Conservation (phyloP, 2,797 vertebrate species). For the Ptychobarbus kaznakovi region DNA sequence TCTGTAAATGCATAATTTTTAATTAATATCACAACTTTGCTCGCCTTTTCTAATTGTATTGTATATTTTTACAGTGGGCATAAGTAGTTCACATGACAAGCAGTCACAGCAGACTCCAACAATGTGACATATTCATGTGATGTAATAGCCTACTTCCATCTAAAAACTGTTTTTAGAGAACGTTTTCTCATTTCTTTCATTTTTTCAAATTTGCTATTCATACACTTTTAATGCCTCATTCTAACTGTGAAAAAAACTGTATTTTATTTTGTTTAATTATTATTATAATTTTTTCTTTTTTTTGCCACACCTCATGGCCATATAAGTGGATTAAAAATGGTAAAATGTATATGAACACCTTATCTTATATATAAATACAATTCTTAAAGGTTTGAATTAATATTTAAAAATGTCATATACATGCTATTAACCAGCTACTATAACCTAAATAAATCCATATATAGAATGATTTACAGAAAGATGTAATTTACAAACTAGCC, state of each 20-base stretch:
- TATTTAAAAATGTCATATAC: background rate
- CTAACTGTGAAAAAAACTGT: background rate
- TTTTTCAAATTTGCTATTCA: background rate
- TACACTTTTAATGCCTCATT: background rate
- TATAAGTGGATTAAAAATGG: background rate
- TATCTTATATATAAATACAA: background rate
- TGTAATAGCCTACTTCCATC: background rate
- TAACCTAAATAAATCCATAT: background rate
- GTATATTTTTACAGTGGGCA: background rate
- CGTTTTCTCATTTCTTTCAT: background rate
- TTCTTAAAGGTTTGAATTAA: background rate
- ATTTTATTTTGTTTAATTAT: background rate
- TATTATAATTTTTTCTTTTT: background rate
- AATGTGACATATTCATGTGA: background rate
- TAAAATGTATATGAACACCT: background rate
- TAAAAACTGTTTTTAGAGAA: background rate
- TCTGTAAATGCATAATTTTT: background rate
- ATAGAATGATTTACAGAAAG: background rate
- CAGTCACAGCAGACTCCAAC: background rate
- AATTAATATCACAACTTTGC: background rate
- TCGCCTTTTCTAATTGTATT: background rate
- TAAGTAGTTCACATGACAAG: background rate
- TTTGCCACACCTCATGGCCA: background rate
- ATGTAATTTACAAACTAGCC: background rate
- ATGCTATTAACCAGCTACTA: background rate